These are phyloP conservation scores for Luperina testacea DNA, from an alignment of 2,888 invertebrate species.

Conservation along the genomic window DNA sequence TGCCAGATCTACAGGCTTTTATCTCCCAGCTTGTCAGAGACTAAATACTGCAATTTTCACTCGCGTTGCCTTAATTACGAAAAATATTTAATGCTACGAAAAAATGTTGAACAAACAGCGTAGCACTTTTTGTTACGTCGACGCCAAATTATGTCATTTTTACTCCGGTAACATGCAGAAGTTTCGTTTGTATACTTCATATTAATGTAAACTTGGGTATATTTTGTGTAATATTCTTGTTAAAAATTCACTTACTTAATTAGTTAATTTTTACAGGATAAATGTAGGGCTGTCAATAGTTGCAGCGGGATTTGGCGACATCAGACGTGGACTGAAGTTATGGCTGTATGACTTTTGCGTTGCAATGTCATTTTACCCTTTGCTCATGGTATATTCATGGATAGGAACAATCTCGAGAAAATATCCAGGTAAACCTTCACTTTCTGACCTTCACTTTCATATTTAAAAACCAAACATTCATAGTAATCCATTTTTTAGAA, in stretches of 20 bases:
- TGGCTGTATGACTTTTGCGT: constrained; percentile 82
- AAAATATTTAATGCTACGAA: constrained; percentile 44
- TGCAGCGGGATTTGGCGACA: constrained; percentile 83
- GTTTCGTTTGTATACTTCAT: constrained; percentile 47
- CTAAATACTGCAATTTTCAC: constrained; percentile 58
- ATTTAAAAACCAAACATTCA: background rate
- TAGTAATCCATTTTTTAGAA: no score
- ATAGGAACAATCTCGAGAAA: constrained; percentile 71
- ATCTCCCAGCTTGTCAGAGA: constrained; percentile 49
- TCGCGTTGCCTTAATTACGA: constrained; percentile 53
- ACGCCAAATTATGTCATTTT: constrained; percentile 53
- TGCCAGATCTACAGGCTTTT: constrained; percentile 36
- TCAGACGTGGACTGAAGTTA: constrained; percentile 78
- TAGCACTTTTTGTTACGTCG: constrained; percentile 43
- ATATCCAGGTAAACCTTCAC: constrained; percentile 66
- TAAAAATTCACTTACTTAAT: constrained; percentile 17
- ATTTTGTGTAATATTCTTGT: constrained; percentile 29
- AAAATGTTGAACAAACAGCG: constrained; percentile 30
- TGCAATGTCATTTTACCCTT: constrained; percentile 79
- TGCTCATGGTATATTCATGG: constrained; percentile 74
- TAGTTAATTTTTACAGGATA: constrained; percentile 73
- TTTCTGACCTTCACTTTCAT: background rate
- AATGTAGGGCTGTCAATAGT: constrained; percentile 80
- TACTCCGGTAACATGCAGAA: constrained; percentile 49
- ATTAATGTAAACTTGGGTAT: constrained; percentile 50